Evolutionary conservation across 2,797 vertebrate genomes (phyloP).

Genomic region (Emys orbicularis): DNA sequence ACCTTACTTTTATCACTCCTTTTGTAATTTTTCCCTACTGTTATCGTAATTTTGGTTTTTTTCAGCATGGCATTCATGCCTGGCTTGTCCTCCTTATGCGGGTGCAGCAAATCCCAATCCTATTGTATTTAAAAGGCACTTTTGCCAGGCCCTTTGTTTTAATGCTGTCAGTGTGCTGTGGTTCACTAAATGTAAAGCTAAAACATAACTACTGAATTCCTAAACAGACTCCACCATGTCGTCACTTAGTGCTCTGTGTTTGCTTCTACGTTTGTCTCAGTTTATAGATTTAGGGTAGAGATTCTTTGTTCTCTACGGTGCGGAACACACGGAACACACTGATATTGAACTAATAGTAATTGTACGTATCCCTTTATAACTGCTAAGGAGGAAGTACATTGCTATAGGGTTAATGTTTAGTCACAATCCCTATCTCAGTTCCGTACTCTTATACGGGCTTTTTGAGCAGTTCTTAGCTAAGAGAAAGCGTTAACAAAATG

Average conservation of each 20-base stretch:
- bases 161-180: not conserved
- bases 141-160: not conserved
- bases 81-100: not conserved
- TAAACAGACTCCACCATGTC: not conserved
- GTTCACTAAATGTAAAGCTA: not conserved
- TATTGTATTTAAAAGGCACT: not conserved
- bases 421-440: not conserved
- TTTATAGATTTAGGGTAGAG: not conserved
- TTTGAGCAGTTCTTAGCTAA: conserved; percentile 47
- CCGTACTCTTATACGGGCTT: conserved; percentile 26
- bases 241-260: not conserved
- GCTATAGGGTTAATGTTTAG: conserved; percentile 47
- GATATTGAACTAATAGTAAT: not conserved
- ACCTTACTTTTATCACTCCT: not conserved
- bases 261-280: not conserved
- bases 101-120: not conserved
- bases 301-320: not conserved
- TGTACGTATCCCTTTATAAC: not conserved
- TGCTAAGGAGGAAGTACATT: not conserved
- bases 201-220: fast-evolving
- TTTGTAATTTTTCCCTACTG: not conserved
- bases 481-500: conserved; percentile 53
- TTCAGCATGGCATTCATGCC: not conserved
- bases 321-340: not conserved
- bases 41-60: not conserved